These are phyloP conservation scores for Scaptomyza graminum DNA, from an alignment of 1,140 invertebrate genomes.

Conservation along the genomic window DNA sequence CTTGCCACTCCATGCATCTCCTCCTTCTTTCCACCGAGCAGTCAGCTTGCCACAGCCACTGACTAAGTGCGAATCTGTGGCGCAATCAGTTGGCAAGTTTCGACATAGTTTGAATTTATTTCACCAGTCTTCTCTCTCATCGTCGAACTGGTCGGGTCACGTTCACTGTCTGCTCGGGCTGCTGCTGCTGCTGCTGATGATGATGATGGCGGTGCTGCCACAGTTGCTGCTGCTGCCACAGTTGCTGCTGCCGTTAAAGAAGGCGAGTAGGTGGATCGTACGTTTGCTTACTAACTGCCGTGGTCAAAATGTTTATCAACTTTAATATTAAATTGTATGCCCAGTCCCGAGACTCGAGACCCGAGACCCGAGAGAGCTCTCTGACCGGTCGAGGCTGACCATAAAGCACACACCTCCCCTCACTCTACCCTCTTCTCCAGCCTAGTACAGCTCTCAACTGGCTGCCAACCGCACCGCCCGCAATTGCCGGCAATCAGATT, in stretches of 20 bases:
- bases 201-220: conserved; percentile 54
- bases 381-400: conserved; percentile 60
- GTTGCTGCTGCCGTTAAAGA: conserved; percentile 70
- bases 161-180: conserved; percentile 54
- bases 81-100: conserved; percentile 74
- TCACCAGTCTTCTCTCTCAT: conserved; percentile 43
- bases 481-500: conserved; percentile 70
- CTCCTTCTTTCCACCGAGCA: not conserved
- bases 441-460: conserved; percentile 41
- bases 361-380: conserved; percentile 35
- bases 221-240: conserved; percentile 47
- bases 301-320: conserved; percentile 83
- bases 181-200: conserved; percentile 53
- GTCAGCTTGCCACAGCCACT: conserved; percentile 49
- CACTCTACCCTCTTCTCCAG: too few species aligned
- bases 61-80: conserved; percentile 82
- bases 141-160: conserved; percentile 61
- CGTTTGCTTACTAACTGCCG: conserved; percentile 83
- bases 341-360: not conserved
- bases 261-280: conserved; percentile 83
- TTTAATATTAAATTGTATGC: conserved; percentile 83
- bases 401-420: conserved; percentile 55
- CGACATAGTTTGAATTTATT: conserved; percentile 79
- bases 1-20: conserved; percentile 1
- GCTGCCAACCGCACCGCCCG: conserved; percentile 61